These are phyloP conservation scores for Scrobipalpa costella DNA, from an alignment of 2,888 invertebrate species.

Conservation along the genomic window DNA sequence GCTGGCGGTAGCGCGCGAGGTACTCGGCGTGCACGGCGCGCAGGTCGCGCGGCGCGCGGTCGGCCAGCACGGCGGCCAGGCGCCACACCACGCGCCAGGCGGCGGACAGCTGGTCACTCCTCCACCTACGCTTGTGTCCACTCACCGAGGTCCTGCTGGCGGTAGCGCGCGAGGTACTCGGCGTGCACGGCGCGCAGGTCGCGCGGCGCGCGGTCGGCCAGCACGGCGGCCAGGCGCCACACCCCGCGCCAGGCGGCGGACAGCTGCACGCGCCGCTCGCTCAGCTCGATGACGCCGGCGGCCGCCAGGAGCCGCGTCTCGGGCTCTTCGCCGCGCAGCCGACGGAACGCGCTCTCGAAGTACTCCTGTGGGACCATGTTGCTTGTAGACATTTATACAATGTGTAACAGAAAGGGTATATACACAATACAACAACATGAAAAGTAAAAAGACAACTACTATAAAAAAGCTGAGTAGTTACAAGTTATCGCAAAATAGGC, in stretches of 20 bases:
- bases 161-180: conserved; percentile 56
- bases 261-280: conserved; percentile 52
- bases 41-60: conserved; percentile 45
- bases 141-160: conserved; percentile 59
- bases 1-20: conserved; percentile 51
- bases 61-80: conserved; percentile 60
- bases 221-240: conserved; percentile 64
- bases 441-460: too few relatives aligned
- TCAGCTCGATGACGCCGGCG: conserved; percentile 51
- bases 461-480: too few relatives aligned
- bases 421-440: too few relatives aligned
- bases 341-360: conserved; percentile 56
- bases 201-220: conserved; percentile 51
- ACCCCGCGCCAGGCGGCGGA: conserved; percentile 62
- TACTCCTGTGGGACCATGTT: conserved; percentile 47
- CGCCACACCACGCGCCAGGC: conserved; percentile 69
- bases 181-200: conserved; percentile 48
- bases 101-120: too few relatives aligned
- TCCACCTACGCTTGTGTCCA: too few relatives aligned
- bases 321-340: conserved; percentile 49
- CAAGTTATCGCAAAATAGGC: too few relatives aligned
- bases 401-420: too few relatives aligned
- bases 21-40: conserved; percentile 61
- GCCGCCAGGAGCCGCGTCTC: conserved; percentile 49
- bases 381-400: too few relatives aligned